Conservation (phyloP, 1,140 invertebrate genomes). For the Aradophagus sp. region DNA sequence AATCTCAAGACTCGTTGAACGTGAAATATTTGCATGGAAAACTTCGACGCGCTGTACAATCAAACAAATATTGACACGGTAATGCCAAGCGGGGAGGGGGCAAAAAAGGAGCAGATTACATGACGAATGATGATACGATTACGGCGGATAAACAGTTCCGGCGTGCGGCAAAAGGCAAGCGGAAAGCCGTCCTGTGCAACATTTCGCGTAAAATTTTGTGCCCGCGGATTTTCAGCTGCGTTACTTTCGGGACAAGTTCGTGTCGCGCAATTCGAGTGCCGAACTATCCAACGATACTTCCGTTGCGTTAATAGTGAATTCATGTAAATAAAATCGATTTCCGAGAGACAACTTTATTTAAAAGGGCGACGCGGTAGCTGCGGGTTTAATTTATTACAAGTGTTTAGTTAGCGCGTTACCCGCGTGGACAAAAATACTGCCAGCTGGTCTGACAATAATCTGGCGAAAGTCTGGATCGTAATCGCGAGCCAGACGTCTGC, state of each 20-base stretch:
- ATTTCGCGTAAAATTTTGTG: conserved; percentile 37
- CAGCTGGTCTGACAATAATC: no score
- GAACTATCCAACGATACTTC: conserved; percentile 22
- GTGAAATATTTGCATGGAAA: conserved; percentile 5
- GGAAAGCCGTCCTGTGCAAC: conserved; percentile 20
- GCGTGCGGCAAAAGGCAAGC: conserved; percentile 21
- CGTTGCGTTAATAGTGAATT: conserved; percentile 27
- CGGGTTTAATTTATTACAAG: no score
- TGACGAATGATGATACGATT: conserved; percentile 46
- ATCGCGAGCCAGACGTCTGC: no score
- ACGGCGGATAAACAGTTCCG: conserved; percentile 34
- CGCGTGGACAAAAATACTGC: no score
- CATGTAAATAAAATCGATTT: conserved; percentile 27
- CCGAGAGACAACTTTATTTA: no score
- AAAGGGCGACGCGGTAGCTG: no score
- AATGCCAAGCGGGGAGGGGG: conserved; percentile 19
- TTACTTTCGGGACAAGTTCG: conserved; percentile 44
- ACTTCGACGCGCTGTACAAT: conserved; percentile 3
- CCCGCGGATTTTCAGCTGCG: conserved; percentile 34
- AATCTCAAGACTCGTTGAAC: conserved; percentile 19
- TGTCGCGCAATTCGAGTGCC: conserved; percentile 32
- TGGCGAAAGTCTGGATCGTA: no score
- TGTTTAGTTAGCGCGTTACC: no score
- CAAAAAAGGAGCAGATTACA: conserved; percentile 48
- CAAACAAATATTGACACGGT: conserved; percentile 15